A percentile compares a stretch with the other conserved stretches of the same genome.
These are phyloP conservation scores for Manis javanica DNA, from an alignment of 2,797 vertebrate genomes.

Conservation along the genomic window DNA sequence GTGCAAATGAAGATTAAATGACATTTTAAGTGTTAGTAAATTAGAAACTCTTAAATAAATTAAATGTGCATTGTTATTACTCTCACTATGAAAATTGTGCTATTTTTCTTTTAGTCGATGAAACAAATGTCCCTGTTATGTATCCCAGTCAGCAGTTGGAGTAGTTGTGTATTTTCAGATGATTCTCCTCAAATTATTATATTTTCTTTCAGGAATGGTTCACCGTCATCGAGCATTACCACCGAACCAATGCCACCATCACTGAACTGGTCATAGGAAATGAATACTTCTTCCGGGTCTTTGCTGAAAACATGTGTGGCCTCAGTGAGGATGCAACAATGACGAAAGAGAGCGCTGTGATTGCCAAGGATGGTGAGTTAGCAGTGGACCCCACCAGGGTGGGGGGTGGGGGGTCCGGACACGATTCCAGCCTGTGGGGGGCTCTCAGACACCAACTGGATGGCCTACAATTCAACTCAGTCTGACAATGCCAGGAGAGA, in stretches of 20 bases:
- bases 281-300: slow-evolving; percentile 97
- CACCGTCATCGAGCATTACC: slow-evolving; percentile 98
- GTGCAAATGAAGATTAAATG: slow-evolving; percentile 5
- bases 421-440: neutral
- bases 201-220: slow-evolving; percentile 94
- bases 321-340: slow-evolving; percentile 94
- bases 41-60: neutral
- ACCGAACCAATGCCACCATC: slow-evolving; percentile 95
- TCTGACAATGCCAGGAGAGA: neutral
- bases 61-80: neutral
- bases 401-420: neutral
- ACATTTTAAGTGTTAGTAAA: neutral
- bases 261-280: slow-evolving; percentile 98
- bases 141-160: neutral
- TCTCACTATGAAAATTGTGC: neutral
- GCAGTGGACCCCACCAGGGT: neutral
- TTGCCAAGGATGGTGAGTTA: slow-evolving; percentile 95
- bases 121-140: neutral
- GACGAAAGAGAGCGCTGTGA: slow-evolving; percentile 96
- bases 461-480: neutral
- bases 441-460: neutral
- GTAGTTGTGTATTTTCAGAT: neutral
- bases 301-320: slow-evolving; percentile 97
- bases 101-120: neutral
- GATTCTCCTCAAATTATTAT: neutral